Evolutionary conservation across 2,888 invertebrate species (phyloP).

Genomic region (Chrysina gloriosa): DNA sequence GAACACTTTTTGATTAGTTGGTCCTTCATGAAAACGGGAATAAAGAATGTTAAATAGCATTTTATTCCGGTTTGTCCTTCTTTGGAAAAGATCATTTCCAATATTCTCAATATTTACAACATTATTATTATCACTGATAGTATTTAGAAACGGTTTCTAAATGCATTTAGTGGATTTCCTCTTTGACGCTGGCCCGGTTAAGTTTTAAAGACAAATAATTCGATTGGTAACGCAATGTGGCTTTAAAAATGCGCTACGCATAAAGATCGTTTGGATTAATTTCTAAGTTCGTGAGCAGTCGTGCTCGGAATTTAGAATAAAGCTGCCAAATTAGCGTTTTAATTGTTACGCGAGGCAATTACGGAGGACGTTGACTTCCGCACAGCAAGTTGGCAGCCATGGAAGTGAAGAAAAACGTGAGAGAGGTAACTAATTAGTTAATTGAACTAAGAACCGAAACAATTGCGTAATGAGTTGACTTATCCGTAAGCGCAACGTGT

Average conservation of each 20-base stretch:
- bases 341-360: conserved; percentile 29
- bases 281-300: not conserved
- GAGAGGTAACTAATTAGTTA: conserved; percentile 37
- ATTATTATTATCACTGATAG: too few species aligned
- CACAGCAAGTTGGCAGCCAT: conserved; percentile 26
- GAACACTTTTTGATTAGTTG: too few species aligned
- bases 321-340: conserved; percentile 30
- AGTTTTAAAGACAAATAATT: too few species aligned
- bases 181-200: too few species aligned
- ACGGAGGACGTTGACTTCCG: conserved; percentile 31
- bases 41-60: too few species aligned
- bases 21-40: too few species aligned
- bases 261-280: not conserved
- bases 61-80: too few species aligned
- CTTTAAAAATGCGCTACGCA: not conserved
- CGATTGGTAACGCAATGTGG: too few species aligned
- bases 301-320: conserved; percentile 14
- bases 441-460: conserved; percentile 31
- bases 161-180: too few species aligned
- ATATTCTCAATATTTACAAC: too few species aligned
- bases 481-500: conserved; percentile 17
- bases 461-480: conserved; percentile 32
- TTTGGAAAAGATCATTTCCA: too few species aligned
- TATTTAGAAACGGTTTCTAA: too few species aligned
- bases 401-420: conserved; percentile 38